Base-by-base conservation (phyloP, 2,888 invertebrate genomes). In the Cheilosia vernalis region DNA sequence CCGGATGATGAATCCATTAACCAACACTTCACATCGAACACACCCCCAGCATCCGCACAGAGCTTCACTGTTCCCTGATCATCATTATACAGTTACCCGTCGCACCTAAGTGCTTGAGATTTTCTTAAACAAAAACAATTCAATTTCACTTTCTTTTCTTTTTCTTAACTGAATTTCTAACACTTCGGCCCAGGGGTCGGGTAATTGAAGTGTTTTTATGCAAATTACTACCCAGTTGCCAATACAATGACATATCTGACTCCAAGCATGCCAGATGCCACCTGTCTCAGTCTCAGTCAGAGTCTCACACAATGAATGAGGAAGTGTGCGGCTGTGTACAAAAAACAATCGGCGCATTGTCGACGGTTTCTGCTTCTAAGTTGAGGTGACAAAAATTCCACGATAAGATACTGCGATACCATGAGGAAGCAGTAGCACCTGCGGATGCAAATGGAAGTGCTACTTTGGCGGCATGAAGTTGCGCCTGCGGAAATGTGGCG, bases 351-450 rank as follows among this genome's bases (percentile, higher is more conserved):
- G 37, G 13, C 27, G 53, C 49, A 74, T 74, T 80, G 67, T 80
- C 60, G 66, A 30, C 63, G 64, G 51, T 56, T 27, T 17, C 19
- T 42, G 55, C 40, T 33, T 56, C 21, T 17, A 33, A 51, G 24
- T 63, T 51, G 63, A 73, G 73, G 78, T 84, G 79, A 79, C 80
- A 61, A 81, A 81, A 80, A 85, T 80, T 70, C 70, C 66, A 37
- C 74, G 80, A 84, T 80, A 66, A 80, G 74, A 74, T 60, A 66
- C 63, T 30, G 47, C 4, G 37, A 47, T 69, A 61, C 72, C 47
- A 72, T 44, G 61, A 83, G 72, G 73, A 73, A 83, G 79, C 37
- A 55, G 67, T 44, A 37, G 56, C 79, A 66, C 55, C 64, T 78
- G 78, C 55, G 69, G 49, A 56, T 40, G 47, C 56, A 55, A 40